phyloP scores from a whole-genome alignment of 2,888 invertebrate genomes.

The Pycnomerus fuliginosus region DNA sequence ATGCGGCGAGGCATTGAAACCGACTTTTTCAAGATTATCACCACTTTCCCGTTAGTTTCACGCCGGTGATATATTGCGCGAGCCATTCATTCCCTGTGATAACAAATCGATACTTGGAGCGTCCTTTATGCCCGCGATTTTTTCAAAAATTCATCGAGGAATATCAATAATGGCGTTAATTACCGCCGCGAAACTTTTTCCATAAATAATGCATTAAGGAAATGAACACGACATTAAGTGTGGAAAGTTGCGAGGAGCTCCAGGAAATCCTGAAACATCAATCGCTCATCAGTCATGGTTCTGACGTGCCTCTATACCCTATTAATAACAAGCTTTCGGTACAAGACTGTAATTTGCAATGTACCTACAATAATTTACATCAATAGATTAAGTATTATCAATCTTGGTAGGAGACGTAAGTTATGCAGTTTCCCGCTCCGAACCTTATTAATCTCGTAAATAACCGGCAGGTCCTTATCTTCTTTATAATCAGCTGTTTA shows the following conservation, averaged over 20 bases:
- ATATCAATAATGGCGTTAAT: too few relatives aligned
- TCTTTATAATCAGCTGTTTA: too few relatives aligned
- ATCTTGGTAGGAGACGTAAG: constrained; percentile 5
- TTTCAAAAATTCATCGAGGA: too few relatives aligned
- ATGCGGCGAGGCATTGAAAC: neutral
- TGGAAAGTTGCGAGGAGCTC: constrained; percentile 18
- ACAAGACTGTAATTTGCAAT: constrained; percentile 18
- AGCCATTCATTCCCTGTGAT: constrained; percentile 40
- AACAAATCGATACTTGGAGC: constrained; percentile 40
- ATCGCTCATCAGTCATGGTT: constrained; percentile 27
- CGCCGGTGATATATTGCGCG: constrained; percentile 38
- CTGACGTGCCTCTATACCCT: constrained; percentile 25
- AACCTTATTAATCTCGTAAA: too few relatives aligned
- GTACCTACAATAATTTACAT: constrained; percentile 14
- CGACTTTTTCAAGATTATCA: constrained; percentile 25
- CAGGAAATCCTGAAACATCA: constrained; percentile 24
- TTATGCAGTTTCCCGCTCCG: too few relatives aligned
- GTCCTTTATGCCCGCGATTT: too few relatives aligned
- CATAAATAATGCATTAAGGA: constrained; percentile 28
- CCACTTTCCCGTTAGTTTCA: constrained; percentile 33
- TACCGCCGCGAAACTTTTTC: too few relatives aligned
- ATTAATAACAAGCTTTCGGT: constrained; percentile 21
- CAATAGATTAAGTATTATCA: constrained; percentile 13
- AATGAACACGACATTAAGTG: constrained; percentile 27
- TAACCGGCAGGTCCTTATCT: too few relatives aligned